Base-by-base conservation (phyloP, 2,888 invertebrate genomes). In the Eilema sororculum region DNA sequence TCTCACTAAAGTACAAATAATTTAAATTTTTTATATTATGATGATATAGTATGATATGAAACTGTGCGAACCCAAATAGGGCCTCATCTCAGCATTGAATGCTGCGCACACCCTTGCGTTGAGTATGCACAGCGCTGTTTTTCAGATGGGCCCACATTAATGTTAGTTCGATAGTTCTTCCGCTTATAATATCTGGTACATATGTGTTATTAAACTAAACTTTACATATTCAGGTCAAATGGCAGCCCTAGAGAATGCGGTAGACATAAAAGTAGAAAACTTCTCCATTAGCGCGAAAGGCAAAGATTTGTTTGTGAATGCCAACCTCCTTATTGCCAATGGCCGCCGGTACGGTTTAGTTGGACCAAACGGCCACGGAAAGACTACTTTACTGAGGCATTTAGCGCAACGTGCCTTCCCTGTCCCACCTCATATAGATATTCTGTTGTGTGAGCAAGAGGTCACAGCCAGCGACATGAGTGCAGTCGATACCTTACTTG, bases 311-410 rank as follows among this genome's bases (percentile, higher is more conserved):
- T 99, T 99, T 91, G 98, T 99, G 46, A 99, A 99, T 91, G 99
- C 99, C 0, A 98, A 97, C 90, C 94, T 99, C 46, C 95, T 98
- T 67, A 99, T 99, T 81, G 99, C 99, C 0, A 97, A 98, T 85
- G 99, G 99, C 0, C 96, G 99, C 62, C 97, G 99, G 83, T 99
- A 99, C 91, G 99, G 99, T 85, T 95, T 99, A 8, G 99, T 99
- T 3, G 99, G 99, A 30, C 99, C 99, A 0, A 99, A 99, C 91
- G 99, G 98, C 0, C 99, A 99, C 95, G 99, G 99, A 20, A 99
- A 99, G 95, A 99, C 99, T 0, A 99, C 99, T 0, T 91, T 99
- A 33, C 93, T 99, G 69, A 96, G 99, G 71, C 99, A 99, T 89
- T 97, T 99, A 79, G 98, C 98, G 0, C 97, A 97, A 69, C 96